phyloP scores from a whole-genome alignment of 2,888 invertebrate genomes.

The Acrobasis consociella region DNA sequence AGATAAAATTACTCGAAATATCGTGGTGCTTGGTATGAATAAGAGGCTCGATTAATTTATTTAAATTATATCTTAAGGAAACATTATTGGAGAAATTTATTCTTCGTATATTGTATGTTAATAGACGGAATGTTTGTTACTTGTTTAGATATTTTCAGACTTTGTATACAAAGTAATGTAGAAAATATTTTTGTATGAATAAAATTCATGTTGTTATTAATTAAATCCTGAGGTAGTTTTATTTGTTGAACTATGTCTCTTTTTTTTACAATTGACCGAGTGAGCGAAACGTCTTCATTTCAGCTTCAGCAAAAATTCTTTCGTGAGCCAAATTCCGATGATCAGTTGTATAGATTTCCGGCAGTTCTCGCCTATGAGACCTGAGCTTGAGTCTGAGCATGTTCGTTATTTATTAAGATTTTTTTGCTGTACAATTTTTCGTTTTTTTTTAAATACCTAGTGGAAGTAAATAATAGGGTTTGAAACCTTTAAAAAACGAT shows the following conservation, averaged over 20 bases:
- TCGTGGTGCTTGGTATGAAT: conserved; percentile 58
- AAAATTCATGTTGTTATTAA: conserved; percentile 35
- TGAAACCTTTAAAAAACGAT: too few species aligned
- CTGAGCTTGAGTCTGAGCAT: too few species aligned
- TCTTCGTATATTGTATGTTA: not conserved
- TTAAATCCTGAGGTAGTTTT: conserved; percentile 25
- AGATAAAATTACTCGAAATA: conserved; percentile 45
- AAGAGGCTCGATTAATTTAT: conserved; percentile 64
- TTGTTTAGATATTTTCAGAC: conserved; percentile 54
- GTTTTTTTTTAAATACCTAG: too few species aligned
- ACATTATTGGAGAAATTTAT: conserved; percentile 14
- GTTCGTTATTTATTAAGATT: too few species aligned
- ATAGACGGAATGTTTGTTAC: conserved; percentile 28
- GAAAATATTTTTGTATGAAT: conserved; percentile 49
- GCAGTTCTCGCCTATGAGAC: too few species aligned
- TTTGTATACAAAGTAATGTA: conserved; percentile 48
- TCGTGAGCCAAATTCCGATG: too few species aligned
- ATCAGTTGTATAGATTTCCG: too few species aligned
- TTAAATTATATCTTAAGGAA: conserved; percentile 32
- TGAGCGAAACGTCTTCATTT: too few species aligned
- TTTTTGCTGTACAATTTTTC: too few species aligned
- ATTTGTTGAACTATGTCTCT: conserved; percentile 9
- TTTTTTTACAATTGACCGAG: too few species aligned
- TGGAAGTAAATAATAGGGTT: too few species aligned
- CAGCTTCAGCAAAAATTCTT: too few species aligned